These are phyloP conservation scores for Trichoplusia ni DNA, from an alignment of 1,140 invertebrate species.

Conservation along the genomic window DNA sequence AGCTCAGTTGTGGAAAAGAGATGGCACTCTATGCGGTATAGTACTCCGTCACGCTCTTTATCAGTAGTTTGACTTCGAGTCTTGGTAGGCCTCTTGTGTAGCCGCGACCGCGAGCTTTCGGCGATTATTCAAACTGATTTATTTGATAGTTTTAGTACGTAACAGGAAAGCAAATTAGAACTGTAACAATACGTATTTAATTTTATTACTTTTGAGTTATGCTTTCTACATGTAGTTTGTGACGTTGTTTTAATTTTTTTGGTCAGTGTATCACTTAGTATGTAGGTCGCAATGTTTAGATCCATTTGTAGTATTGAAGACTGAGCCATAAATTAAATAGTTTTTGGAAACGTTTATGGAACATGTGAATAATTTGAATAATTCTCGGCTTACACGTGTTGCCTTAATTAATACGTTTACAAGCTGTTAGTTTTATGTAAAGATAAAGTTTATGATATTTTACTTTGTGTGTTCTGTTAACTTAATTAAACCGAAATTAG, in stretches of 20 bases:
- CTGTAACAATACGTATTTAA: background rate
- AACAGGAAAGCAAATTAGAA: constrained; percentile 48
- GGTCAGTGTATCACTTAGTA: constrained; percentile 1
- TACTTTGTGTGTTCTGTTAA: too few relatives aligned
- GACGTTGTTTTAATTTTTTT: background rate
- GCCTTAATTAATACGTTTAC: too few relatives aligned
- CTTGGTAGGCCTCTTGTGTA: background rate
- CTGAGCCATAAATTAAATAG: constrained; percentile 7
- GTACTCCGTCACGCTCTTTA: too few relatives aligned
- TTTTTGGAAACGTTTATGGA: background rate
- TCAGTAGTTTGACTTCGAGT: background rate
- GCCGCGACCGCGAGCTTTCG: constrained; percentile 39
- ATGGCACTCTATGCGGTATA: too few relatives aligned
- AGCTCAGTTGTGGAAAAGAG: too few relatives aligned
- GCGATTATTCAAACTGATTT: constrained; percentile 68
- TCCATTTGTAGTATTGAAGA: background rate
- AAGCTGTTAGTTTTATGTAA: too few relatives aligned
- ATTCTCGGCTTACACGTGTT: too few relatives aligned
- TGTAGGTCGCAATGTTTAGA: background rate
- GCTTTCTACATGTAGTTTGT: constrained; percentile 15
- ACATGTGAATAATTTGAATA: constrained; percentile 17
- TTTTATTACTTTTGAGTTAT: constrained; percentile 23
- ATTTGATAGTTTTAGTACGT: constrained; percentile 44
- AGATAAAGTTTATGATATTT: too few relatives aligned
- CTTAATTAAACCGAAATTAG: too few relatives aligned